Evolutionary conservation across 2,113 vertebrate species (phyloP).

Genomic region (Tragelaphus strepsiceros): DNA sequence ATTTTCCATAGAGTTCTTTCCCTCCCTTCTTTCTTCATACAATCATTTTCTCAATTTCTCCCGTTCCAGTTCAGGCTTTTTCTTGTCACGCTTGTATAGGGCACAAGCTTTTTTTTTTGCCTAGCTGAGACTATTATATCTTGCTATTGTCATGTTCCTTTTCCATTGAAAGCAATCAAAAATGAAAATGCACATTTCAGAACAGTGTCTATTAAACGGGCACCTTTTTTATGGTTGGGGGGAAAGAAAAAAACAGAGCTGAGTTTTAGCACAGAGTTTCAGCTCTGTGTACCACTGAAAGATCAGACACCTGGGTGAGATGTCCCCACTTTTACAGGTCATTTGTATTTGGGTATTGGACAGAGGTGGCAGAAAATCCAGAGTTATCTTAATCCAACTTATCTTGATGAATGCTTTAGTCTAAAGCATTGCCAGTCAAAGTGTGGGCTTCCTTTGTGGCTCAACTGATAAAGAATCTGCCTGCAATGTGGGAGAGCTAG

Average conservation of each 20-base stretch:
- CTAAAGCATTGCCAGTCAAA: background rate
- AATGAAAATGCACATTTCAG: constrained; percentile 47
- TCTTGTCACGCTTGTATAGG: background rate
- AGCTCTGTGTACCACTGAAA: background rate
- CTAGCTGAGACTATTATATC: background rate
- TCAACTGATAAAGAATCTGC: background rate
- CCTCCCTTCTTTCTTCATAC: background rate
- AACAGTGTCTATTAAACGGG: constrained; percentile 16
- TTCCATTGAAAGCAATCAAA: constrained; percentile 45
- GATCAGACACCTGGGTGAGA: background rate
- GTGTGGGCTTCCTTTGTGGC: background rate
- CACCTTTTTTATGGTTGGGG: background rate
- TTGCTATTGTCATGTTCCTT: background rate
- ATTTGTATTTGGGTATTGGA: background rate
- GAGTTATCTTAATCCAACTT: background rate
- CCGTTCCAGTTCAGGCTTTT: background rate
- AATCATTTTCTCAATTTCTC: constrained; percentile 37
- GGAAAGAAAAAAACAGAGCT: background rate
- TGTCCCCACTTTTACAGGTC: background rate
- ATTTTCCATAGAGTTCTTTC: background rate
- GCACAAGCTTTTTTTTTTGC: background rate
- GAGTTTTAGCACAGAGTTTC: background rate
- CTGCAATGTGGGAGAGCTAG: background rate
- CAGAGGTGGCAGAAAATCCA: background rate
- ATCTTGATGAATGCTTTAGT: background rate